Evolutionary conservation across 1,140 invertebrate species (phyloP).

Genomic region (Laupala kohalensis): DNA sequence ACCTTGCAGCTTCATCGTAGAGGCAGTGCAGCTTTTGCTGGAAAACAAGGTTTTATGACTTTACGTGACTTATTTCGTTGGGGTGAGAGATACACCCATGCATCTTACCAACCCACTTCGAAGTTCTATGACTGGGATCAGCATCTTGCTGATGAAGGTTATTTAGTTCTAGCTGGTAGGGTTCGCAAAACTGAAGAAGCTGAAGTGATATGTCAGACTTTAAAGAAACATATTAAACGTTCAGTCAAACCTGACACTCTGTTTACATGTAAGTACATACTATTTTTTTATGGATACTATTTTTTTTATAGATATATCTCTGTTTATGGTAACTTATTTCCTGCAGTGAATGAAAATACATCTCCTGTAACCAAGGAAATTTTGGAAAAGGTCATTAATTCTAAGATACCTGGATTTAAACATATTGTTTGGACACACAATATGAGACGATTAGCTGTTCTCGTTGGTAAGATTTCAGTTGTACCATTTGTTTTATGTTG

Average conservation of each 20-base stretch:
- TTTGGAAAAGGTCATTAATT: constrained; percentile 48
- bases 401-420: constrained; percentile 41
- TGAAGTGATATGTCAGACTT: constrained; percentile 57
- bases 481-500: background rate
- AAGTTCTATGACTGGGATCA: constrained; percentile 91
- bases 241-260: constrained; percentile 58
- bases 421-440: constrained; percentile 90
- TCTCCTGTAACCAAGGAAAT: constrained; percentile 64
- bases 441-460: constrained; percentile 81
- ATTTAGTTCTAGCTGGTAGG: constrained; percentile 83
- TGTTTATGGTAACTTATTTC: background rate
- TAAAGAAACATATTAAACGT: constrained; percentile 76
- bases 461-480: constrained; percentile 45
- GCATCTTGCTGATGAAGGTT: constrained; percentile 92
- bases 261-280: constrained; percentile 43
- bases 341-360: constrained; percentile 45
- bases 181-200: constrained; percentile 74
- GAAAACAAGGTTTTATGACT: constrained; percentile 91
- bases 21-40: constrained; percentile 77
- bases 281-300: constrained; percentile 2
- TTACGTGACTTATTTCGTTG: constrained; percentile 93
- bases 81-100: constrained; percentile 84
- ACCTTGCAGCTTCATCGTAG: constrained; percentile 48
- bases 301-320: background rate
- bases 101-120: constrained; percentile 33